Evolutionary conservation across 1,140 invertebrate species (phyloP).

Genomic region (Drosophila fuyamai): DNA sequence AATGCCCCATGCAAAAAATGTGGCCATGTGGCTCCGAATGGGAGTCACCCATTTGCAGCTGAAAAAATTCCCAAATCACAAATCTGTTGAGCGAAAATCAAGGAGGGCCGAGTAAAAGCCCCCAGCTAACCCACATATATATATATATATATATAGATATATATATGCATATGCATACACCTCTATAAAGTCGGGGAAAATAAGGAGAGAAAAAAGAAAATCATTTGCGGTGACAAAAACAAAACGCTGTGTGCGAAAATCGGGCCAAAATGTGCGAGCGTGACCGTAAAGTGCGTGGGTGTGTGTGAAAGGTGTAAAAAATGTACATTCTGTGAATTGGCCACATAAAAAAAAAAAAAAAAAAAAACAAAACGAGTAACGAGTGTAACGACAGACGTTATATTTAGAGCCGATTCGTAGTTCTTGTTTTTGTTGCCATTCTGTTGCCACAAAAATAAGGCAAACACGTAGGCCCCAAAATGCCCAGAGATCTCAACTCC

Average conservation of each 20-base stretch:
- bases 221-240: constrained; percentile 23
- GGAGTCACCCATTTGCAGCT: constrained; percentile 53
- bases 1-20: constrained; percentile 49
- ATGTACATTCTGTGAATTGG: constrained; percentile 79
- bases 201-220: constrained; percentile 6
- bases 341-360: constrained; percentile 69
- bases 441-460: background rate
- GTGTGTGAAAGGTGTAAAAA: constrained; percentile 81
- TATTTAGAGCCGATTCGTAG: constrained; percentile 72
- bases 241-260: constrained; percentile 52
- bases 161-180: constrained; percentile 1
- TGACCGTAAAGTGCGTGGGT: constrained; percentile 66
- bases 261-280: constrained; percentile 51
- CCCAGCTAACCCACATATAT: constrained; percentile 9
- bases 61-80: constrained; percentile 38
- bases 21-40: constrained; percentile 59
- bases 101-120: constrained; percentile 17
- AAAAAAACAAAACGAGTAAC: constrained; percentile 62
- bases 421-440: constrained; percentile 48
- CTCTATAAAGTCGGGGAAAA: constrained; percentile 10
- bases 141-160: constrained; percentile 2
- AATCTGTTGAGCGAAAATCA: constrained; percentile 45
- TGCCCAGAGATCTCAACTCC: constrained; percentile 72
- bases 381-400: constrained; percentile 74
- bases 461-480: constrained; percentile 51